phyloP scores from a whole-genome alignment of 2,888 invertebrate species.

The Drosophila kuntzei region DNA sequence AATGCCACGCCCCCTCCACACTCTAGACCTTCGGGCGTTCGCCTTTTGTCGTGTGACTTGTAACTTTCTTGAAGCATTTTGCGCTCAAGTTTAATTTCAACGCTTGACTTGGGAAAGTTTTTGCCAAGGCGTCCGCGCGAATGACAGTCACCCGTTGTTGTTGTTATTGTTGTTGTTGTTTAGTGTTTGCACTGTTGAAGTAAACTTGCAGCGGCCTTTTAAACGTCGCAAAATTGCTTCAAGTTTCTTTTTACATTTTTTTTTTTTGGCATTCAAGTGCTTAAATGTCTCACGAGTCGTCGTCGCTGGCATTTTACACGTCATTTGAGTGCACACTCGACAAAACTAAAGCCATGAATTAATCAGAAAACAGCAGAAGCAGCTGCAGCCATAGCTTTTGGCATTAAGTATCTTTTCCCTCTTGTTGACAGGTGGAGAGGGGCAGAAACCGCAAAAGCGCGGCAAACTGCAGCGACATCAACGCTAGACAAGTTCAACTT shows the following conservation, averaged over 20 bases:
- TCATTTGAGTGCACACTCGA: slow-evolving; percentile 60
- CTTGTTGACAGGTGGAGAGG: slow-evolving; percentile 1
- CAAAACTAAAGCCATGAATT: slow-evolving; percentile 63
- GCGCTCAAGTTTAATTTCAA: slow-evolving; percentile 75
- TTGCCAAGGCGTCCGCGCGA: slow-evolving; percentile 21
- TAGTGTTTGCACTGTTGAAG: slow-evolving; percentile 18
- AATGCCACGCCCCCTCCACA: slow-evolving; percentile 12
- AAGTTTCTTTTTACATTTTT: slow-evolving; percentile 56
- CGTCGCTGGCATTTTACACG: slow-evolving; percentile 56
- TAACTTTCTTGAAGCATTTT: slow-evolving; percentile 68
- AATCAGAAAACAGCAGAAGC: slow-evolving; percentile 60
- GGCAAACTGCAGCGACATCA: slow-evolving; percentile 47
- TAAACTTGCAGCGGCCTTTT: slow-evolving; percentile 61
- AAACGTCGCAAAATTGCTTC: slow-evolving; percentile 67
- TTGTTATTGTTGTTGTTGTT: neutral
- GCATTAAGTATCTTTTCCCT: slow-evolving; percentile 61
- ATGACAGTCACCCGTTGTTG: slow-evolving; percentile 21
- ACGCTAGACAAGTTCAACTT: slow-evolving; percentile 78
- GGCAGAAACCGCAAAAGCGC: slow-evolving; percentile 13
- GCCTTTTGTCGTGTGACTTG: slow-evolving; percentile 73
- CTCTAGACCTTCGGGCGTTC: neutral
- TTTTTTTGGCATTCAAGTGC: slow-evolving; percentile 74
- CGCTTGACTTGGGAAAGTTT: slow-evolving; percentile 76
- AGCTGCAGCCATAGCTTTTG: slow-evolving; percentile 48
- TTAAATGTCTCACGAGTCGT: slow-evolving; percentile 78